Evolutionary conservation across 2,113 vertebrate species (phyloP).

Genomic region (Salminus brasiliensis): DNA sequence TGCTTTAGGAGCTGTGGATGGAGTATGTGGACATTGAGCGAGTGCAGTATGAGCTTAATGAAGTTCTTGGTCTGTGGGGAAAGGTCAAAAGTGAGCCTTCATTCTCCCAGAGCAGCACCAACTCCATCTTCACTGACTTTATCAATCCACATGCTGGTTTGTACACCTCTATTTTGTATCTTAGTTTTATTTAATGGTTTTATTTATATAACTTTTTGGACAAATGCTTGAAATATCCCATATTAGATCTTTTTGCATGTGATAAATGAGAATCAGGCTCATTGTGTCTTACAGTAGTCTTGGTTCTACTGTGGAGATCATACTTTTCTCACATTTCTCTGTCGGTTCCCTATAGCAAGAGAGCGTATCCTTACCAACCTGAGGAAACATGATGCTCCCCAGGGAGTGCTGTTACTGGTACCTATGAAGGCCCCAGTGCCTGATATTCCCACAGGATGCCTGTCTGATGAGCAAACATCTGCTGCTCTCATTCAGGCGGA

Average conservation of each 20-base stretch:
- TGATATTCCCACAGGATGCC: conserved; percentile 76
- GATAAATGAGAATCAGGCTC: too few species aligned
- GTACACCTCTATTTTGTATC: neutral
- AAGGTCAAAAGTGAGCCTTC: conserved; percentile 82
- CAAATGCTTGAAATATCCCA: neutral
- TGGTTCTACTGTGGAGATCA: too few species aligned
- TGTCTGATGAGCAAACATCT: conserved; percentile 80
- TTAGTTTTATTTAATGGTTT: too few species aligned
- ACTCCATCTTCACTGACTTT: conserved; percentile 76
- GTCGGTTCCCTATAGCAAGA: conserved; percentile 75
- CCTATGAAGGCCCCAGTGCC: conserved; percentile 83
- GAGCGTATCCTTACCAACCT: conserved; percentile 86
- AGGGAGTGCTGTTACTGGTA: conserved; percentile 74
- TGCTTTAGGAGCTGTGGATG: conserved; percentile 88
- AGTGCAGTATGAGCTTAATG: conserved; percentile 83
- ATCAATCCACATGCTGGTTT: conserved; percentile 82
- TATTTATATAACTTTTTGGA: too few species aligned
- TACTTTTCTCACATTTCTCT: conserved; percentile 30
- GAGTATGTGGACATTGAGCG: conserved; percentile 91
- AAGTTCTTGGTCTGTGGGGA: conserved; percentile 83
- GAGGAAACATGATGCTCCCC: conserved; percentile 84
- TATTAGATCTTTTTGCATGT: too few species aligned
- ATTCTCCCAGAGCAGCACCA: conserved; percentile 65
- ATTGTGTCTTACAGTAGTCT: too few species aligned
- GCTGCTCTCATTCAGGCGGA: conserved; percentile 79